Conservation (phyloP, 2,797 vertebrate species). For the Sylvilagus floridanus region DNA sequence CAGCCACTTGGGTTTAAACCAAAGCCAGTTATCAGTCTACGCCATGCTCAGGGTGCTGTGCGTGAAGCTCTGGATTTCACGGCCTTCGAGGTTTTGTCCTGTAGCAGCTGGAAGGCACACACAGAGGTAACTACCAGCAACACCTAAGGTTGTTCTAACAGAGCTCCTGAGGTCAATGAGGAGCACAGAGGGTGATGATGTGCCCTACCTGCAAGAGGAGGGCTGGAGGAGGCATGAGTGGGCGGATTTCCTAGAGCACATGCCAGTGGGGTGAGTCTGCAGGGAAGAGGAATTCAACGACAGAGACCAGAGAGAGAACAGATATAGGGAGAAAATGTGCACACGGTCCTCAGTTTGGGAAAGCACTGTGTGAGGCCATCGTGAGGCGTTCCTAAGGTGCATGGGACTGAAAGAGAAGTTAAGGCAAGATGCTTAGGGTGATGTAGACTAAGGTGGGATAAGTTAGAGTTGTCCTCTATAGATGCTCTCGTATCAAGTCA, state of each 20-base stretch:
- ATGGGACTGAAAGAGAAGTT: background rate
- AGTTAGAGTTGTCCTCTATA: background rate
- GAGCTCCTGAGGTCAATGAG: background rate
- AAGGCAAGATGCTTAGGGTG: fast-evolving
- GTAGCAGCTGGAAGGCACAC: background rate
- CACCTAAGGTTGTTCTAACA: background rate
- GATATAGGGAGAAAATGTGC: fast-evolving
- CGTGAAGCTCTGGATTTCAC: background rate
- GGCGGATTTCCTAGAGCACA: background rate
- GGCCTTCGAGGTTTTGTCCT: background rate
- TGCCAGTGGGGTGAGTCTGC: background rate
- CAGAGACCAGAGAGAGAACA: background rate
- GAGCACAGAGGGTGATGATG: background rate
- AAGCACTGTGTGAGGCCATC: fast-evolving
- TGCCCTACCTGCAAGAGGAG: background rate
- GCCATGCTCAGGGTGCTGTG: background rate
- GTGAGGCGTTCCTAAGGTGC: background rate
- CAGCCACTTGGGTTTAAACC: conserved; percentile 29
- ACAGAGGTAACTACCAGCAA: background rate
- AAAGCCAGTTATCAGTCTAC: background rate
- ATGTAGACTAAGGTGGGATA: background rate
- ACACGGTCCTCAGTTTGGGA: background rate
- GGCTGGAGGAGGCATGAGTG: fast-evolving
- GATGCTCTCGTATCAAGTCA: background rate
- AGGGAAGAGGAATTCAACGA: background rate